A percentile compares a stretch with the other conserved stretches of the same genome.
Conservation (phyloP, 2,888 invertebrate species). For the Graphium colonna region DNA sequence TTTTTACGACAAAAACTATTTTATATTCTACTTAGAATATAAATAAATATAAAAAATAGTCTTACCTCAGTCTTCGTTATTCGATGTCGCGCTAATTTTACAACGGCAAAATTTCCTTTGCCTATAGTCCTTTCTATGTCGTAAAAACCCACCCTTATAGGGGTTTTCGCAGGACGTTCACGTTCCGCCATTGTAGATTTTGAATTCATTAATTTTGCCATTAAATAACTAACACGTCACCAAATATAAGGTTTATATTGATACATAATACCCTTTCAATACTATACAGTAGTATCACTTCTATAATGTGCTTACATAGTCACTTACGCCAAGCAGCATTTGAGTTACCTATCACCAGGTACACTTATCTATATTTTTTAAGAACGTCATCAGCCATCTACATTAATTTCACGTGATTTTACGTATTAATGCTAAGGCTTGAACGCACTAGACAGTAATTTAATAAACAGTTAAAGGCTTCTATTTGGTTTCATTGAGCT, state of each 20-base stretch:
- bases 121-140: slow-evolving; percentile 98
- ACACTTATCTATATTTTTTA: slow-evolving; percentile 16
- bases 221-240: slow-evolving; percentile 46
- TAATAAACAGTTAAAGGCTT: slow-evolving; percentile 16
- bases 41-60: not conserved
- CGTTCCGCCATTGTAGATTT: slow-evolving; percentile 78
- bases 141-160: slow-evolving; percentile 97
- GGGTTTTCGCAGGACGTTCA: slow-evolving; percentile 81
- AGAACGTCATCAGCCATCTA: slow-evolving; percentile 13
- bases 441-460: slow-evolving; percentile 12
- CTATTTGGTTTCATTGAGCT: not conserved
- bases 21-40: too few relatives aligned
- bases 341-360: slow-evolving; percentile 12
- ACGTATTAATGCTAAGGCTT: slow-evolving; percentile 9
- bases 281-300: slow-evolving; percentile 5
- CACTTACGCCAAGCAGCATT: slow-evolving; percentile 11
- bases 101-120: slow-evolving; percentile 99
- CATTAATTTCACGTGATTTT: slow-evolving; percentile 16
- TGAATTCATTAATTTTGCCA: slow-evolving; percentile 52
- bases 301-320: slow-evolving; percentile 9
- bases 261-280: slow-evolving; percentile 17
- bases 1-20: too few relatives aligned
- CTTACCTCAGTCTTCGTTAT: slow-evolving; percentile 99
- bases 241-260: slow-evolving; percentile 25
- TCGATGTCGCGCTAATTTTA: slow-evolving; percentile 97